Evolutionary conservation across 2,797 vertebrate genomes (phyloP), one percentile per base, ranked within the genome.

Genomic region (Danionella dracula): DNA sequence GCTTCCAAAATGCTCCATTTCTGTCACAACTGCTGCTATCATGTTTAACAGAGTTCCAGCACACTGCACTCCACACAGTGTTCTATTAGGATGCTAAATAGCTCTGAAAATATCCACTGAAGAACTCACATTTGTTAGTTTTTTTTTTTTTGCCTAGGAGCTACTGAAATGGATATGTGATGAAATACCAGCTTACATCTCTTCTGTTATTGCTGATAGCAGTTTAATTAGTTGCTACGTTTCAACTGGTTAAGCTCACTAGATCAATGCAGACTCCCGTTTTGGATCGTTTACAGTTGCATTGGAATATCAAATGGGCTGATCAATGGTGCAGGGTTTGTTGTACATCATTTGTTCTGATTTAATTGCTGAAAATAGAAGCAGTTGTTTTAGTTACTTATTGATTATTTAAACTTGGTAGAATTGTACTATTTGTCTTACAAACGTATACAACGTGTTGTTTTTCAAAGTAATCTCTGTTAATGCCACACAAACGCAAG

Each of bases 1-100:
- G 1, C 37, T 59, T 51, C 16, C 46, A 53, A 13, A 45, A 51
- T 60, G 56, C 56, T 68, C 38, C 51, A 53, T 68, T 59, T 68
- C 55, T 60, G 55, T 60, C 46, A 59, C 37, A 48, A 51, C 58
- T 40, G 11, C 19, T 51, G 55, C 23, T 67, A 46, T 56, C 19
- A 35, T 42, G 45, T 35, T 34, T 44, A 42, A 23, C 21, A 49
- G 27, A 27, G 29, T 49, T 67, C 19, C 1, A 15, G n/a, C 27
- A 40, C n/a, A n/a, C n/a, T n/a, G n/a, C n/a, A n/a, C n/a, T n/a
- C n/a, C n/a, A n/a, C n/a, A n/a, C 2, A 38, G 10, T 32, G 37
- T 38, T 37, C 34, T 15, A 15, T 41, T 35, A 37, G 20, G 10
- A 7, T 8, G 5, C 15, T 6, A 1, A 37, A 40, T 23, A 6